These are phyloP conservation scores for Euplexia lucipara DNA, from an alignment of 2,888 invertebrate species.

Conservation along the genomic window DNA sequence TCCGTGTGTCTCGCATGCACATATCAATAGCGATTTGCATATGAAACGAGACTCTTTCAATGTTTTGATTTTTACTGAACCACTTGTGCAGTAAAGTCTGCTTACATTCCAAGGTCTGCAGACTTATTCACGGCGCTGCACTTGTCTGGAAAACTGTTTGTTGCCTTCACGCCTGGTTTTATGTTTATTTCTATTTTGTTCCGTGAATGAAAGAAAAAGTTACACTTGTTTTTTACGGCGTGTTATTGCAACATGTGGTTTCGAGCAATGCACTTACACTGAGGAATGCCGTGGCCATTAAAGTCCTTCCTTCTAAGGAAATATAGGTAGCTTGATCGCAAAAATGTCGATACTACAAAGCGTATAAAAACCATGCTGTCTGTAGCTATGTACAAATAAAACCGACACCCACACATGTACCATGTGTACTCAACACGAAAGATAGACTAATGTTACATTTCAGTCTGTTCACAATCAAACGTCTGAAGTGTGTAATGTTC, in stretches of 20 bases:
- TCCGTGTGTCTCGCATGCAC: conserved; percentile 75
- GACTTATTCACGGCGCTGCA: conserved; percentile 71
- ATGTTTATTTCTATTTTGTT: conserved; percentile 46
- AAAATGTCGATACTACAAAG: conserved; percentile 23
- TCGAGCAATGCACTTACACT: conserved; percentile 33
- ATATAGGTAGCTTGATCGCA: conserved; percentile 19
- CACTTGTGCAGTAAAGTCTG: conserved; percentile 68
- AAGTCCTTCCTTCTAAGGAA: conserved; percentile 23
- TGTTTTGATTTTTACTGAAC: conserved; percentile 83
- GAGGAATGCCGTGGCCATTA: conserved; percentile 34
- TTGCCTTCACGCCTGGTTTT: conserved; percentile 50
- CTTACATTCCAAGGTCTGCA: conserved; percentile 73
- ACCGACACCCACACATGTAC: conserved; percentile 20
- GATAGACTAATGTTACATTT: conserved; percentile 36
- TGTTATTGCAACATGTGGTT: conserved; percentile 48
- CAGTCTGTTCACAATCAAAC: conserved; percentile 59
- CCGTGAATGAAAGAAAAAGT: conserved; percentile 51
- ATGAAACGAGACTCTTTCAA: conserved; percentile 83
- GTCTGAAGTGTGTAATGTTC: conserved; percentile 68
- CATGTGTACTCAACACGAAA: conserved; percentile 24
- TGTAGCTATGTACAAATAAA: conserved; percentile 7
- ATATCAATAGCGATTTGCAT: conserved; percentile 82
- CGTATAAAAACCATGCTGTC: conserved; percentile 26
- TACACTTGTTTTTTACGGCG: conserved; percentile 41
- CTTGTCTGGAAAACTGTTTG: conserved; percentile 64